These are phyloP conservation scores for Metellina segmentata DNA, from an alignment of 2,888 invertebrate species.

Conservation along the genomic window DNA sequence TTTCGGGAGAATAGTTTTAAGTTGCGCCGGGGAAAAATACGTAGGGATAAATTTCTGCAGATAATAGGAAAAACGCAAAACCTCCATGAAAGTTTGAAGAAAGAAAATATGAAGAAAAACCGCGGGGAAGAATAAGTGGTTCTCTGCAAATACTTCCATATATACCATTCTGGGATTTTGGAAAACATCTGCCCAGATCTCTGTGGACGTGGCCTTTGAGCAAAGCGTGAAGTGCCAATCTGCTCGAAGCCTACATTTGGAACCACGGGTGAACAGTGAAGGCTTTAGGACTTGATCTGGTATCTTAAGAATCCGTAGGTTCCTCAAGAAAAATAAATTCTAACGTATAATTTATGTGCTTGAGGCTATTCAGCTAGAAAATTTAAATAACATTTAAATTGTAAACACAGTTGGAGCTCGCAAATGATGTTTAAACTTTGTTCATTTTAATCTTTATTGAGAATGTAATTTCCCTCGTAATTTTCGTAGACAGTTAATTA, in stretches of 20 bases:
- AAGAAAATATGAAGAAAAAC: not conserved
- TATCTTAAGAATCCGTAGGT: too few species aligned
- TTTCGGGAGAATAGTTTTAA: constrained; percentile 21
- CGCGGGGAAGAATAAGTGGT: not conserved
- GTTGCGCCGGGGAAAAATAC: not conserved
- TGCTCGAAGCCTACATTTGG: not conserved
- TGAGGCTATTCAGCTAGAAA: too few species aligned
- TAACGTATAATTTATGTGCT: too few species aligned
- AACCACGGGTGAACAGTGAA: not conserved
- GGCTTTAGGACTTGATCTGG: too few species aligned
- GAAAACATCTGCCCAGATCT: constrained; percentile 5
- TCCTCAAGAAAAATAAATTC: too few species aligned
- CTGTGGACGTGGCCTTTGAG: constrained; percentile 4
- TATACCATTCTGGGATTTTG: constrained; percentile 6
- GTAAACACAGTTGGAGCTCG: too few species aligned
- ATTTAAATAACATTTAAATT: too few species aligned
- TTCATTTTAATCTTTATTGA: too few species aligned
- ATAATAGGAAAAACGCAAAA: constrained; percentile 19
- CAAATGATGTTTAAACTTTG: too few species aligned
- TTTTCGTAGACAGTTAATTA: too few species aligned
- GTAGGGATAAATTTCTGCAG: constrained; percentile 14
- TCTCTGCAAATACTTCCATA: constrained; percentile 28
- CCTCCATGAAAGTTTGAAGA: constrained; percentile 27
- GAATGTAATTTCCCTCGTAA: too few species aligned
- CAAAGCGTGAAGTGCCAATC: not conserved